A percentile compares a stretch with the other conserved stretches of the same genome.
Evolutionary conservation across 64 coral and sea anemone species (phyloP).

Genomic region (Pachyseris speciosa): DNA sequence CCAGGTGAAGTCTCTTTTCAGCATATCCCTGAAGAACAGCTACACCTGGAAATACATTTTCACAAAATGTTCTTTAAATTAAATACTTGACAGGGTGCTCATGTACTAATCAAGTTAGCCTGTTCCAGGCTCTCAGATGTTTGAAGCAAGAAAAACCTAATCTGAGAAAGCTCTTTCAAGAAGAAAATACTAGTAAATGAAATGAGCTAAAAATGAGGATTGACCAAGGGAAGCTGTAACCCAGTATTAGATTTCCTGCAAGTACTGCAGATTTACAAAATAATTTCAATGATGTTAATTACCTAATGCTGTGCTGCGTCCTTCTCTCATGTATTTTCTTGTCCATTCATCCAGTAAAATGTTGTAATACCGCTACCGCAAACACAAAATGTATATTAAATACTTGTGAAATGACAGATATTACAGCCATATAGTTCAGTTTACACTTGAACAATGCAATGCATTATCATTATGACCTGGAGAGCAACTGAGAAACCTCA

Average conservation of each 20-base stretch:
- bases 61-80: not conserved
- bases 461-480: not conserved
- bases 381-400: not conserved
- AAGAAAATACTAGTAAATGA: not conserved
- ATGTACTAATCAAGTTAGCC: too few relatives aligned
- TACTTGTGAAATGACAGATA: not conserved
- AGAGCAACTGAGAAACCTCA: slow-evolving; percentile 20
- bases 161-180: not conserved
- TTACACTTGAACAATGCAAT: not conserved
- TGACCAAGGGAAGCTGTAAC: too few relatives aligned
- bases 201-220: not conserved
- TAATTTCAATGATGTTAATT: not conserved
- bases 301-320: slow-evolving; percentile 91
- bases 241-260: too few relatives aligned
- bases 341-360: slow-evolving; percentile 96
- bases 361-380: slow-evolving; percentile 86
- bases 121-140: too few relatives aligned
- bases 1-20: slow-evolving; percentile 89
- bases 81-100: not conserved
- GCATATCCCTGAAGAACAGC: slow-evolving; percentile 80
- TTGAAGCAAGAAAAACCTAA: not conserved
- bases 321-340: slow-evolving; percentile 96
- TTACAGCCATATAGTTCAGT: not conserved
- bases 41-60: slow-evolving; percentile 61
- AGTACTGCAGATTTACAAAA: not conserved